Evolutionary conservation across 2,797 vertebrate genomes (phyloP), one percentile per base, ranked within the genome.

Genomic region (Helicolenus hilgendorfi): DNA sequence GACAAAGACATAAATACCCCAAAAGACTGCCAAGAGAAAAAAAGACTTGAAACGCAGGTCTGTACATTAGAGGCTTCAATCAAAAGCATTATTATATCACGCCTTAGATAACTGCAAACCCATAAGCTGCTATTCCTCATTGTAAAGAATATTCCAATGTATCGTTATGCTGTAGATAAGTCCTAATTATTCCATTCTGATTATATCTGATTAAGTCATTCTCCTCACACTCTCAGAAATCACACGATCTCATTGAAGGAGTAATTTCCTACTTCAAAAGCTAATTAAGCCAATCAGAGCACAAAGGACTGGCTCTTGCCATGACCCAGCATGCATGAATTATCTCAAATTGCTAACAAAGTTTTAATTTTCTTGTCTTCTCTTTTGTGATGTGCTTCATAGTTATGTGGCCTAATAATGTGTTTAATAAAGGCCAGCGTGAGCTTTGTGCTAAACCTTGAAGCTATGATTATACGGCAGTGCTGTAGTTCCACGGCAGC

Each of bases 261-360:
- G 88, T 96, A 95, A 96, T 96, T 96, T 97, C 87, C 95, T 94
- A 95, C 96, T 97, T 96, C 94, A 96, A 92, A 94, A 94, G 92
- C 91, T 96, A 95, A 97, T 97, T 97, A 97, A 95, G 85, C 83
- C 94, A 97, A 97, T 97, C 96, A 96, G 89, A 94, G 92, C 88
- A 95, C 94, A 95, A 95, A 94, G 91, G 84, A 91, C 83, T 36
- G 73, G 83, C 92, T 95, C 93, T 89, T 89, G 89, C 87, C 87
- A 94, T 94, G 93, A 96, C 96, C 95, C 94, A 95, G 96, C 93
- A 86, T 92, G 92, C 82, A 79, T 88, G 83, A 88, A 96, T 93
- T 85, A 92, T 88, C 86, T 89, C 67, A 93, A 93, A 95, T 74
- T 92, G 82, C 80, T 67, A 85, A 89, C 89, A 88, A 94, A 94